These are phyloP conservation scores for Sorex maritimensis DNA, from an alignment of 2,797 vertebrate species.

Conservation along the genomic window DNA sequence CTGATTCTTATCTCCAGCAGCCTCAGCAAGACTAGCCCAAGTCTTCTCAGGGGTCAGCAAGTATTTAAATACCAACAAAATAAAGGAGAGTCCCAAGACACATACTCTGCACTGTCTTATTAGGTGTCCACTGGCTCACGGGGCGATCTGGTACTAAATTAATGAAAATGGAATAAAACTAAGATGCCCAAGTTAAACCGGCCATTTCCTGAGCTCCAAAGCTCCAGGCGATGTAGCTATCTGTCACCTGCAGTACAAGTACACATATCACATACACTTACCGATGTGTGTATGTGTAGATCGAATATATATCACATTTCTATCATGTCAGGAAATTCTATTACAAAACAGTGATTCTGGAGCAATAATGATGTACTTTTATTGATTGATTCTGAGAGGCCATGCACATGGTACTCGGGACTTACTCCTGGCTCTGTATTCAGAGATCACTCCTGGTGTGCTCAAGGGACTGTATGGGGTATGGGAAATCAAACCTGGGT, in stretches of 20 bases:
- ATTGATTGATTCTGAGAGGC: too few relatives aligned
- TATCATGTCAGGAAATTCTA: not conserved
- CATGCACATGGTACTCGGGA: too few relatives aligned
- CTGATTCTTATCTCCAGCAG: not conserved
- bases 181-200: not conserved
- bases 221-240: rapidly evolving
- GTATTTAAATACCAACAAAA: not conserved
- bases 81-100: constrained; percentile 16
- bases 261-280: too few relatives aligned
- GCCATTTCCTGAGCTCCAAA: not conserved
- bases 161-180: constrained; percentile 32
- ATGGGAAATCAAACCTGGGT: too few relatives aligned
- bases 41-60: not conserved
- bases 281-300: too few relatives aligned
- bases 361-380: not conserved
- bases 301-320: not conserved
- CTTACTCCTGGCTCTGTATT: too few relatives aligned
- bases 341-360: not conserved
- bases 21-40: not conserved
- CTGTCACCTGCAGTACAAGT: too few relatives aligned
- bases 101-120: not conserved
- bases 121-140: not conserved
- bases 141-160: not conserved
- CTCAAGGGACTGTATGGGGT: too few relatives aligned
- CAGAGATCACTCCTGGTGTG: too few relatives aligned